Conservation (phyloP, 2,888 invertebrate genomes). For the Cheilosia impressa region DNA sequence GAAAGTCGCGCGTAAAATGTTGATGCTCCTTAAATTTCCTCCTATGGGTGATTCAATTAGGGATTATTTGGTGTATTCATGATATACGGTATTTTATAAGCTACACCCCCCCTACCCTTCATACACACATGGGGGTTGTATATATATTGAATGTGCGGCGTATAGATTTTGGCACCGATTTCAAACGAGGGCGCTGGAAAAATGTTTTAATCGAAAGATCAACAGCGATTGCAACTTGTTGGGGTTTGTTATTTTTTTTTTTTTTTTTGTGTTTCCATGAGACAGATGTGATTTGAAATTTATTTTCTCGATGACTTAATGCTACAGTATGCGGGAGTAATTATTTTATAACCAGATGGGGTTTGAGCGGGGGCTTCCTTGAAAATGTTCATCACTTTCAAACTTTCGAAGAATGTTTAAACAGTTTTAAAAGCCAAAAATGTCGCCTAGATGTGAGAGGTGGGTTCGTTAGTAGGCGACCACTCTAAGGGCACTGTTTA, state of each 20-base stretch:
- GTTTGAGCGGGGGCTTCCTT: neutral
- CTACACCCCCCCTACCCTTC: neutral
- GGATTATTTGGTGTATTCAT: constrained; percentile 53
- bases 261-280: neutral
- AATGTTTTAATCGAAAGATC: constrained; percentile 58
- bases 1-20: constrained; percentile 41
- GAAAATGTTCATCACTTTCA: too few species aligned
- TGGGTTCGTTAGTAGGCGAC: too few species aligned
- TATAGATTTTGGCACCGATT: constrained; percentile 59
- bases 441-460: too few species aligned
- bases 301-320: constrained; percentile 28
- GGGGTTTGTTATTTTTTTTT: constrained; percentile 19
- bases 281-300: neutral
- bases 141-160: neutral
- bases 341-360: neutral
- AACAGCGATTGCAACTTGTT: constrained; percentile 58
- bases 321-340: constrained; percentile 15
- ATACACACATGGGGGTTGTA: constrained; percentile 2
- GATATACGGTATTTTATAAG: constrained; percentile 43
- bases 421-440: too few species aligned
- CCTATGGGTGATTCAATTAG: constrained; percentile 63
- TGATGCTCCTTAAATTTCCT: constrained; percentile 12
- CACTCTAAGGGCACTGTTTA: too few species aligned
- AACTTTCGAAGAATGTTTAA: too few species aligned
- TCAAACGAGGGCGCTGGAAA: constrained; percentile 28